Percentiles rank a stretch among this genome's conserved stretches.
phyloP scores from a whole-genome alignment of 2,113 vertebrate genomes.

The Boulengerochromis microlepis region DNA sequence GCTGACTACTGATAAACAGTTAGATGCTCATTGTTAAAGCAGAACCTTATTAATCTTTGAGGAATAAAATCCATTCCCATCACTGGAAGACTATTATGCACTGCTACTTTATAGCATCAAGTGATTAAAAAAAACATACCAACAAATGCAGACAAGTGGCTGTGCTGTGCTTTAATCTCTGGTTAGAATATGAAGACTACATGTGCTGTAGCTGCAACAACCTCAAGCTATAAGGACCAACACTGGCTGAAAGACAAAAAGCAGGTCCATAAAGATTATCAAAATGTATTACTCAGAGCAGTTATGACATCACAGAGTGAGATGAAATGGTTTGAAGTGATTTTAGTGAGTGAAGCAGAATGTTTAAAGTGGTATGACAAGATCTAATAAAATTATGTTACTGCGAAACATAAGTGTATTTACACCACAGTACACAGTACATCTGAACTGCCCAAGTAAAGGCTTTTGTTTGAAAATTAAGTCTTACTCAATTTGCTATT shows the following conservation, averaged over 20 bases:
- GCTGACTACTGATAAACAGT: background rate
- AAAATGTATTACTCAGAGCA: background rate
- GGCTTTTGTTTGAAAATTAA: background rate
- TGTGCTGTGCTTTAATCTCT: background rate
- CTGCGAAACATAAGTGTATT: background rate
- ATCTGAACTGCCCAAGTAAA: background rate
- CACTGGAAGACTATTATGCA: background rate
- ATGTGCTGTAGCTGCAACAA: background rate
- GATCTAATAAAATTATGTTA: background rate
- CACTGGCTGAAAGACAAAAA: background rate
- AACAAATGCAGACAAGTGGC: background rate
- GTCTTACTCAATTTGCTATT: background rate
- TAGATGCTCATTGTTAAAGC: background rate
- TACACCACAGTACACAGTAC: background rate
- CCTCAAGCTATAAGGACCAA: background rate
- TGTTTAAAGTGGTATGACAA: background rate
- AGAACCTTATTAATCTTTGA: background rate
- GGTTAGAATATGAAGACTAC: background rate
- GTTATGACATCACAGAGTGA: background rate
- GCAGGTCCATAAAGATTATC: background rate
- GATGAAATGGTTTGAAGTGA: background rate
- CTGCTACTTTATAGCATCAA: background rate
- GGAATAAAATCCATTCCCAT: background rate
- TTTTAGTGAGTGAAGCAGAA: background rate
- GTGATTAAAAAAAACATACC: background rate